Percentiles rank a stretch among this genome's conserved stretches.
Conservation (phyloP, 1,140 invertebrate species). For the Tetramorium parvispinum region DNA sequence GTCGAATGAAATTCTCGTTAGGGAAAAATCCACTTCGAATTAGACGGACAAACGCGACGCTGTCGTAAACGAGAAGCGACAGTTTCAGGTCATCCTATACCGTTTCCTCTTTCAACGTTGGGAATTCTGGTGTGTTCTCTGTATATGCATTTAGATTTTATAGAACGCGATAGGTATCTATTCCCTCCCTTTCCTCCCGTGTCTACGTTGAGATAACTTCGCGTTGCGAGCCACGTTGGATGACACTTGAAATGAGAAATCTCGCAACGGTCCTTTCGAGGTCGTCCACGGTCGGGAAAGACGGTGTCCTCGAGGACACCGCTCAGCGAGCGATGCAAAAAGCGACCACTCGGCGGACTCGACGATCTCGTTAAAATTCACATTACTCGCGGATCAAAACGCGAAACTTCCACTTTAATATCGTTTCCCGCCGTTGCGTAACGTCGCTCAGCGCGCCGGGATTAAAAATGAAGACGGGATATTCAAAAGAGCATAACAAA, state of each 20-base stretch:
- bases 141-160: conserved; percentile 25
- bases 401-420: conserved; percentile 47
- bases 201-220: conserved; percentile 22
- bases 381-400: conserved; percentile 37
- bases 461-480: conserved; percentile 40
- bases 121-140: not conserved
- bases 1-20: conserved; percentile 37
- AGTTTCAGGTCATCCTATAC: conserved; percentile 28
- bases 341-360: conserved; percentile 5
- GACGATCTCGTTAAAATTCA: conserved; percentile 55
- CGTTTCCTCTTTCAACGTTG: not conserved
- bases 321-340: not conserved
- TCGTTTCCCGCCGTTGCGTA: not conserved
- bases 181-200: not conserved
- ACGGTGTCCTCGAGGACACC: conserved; percentile 11
- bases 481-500: not conserved
- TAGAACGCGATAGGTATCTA: conserved; percentile 20
- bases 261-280: conserved; percentile 31
- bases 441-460: not conserved
- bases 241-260: conserved; percentile 62
- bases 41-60: not conserved
- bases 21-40: conserved; percentile 3
- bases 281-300: conserved; percentile 17
- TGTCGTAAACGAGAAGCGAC: not conserved
- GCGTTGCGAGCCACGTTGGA: conserved; percentile 17